Evolutionary conservation across 2,888 invertebrate species (phyloP).

Genomic region (Abscondita cerata): DNA sequence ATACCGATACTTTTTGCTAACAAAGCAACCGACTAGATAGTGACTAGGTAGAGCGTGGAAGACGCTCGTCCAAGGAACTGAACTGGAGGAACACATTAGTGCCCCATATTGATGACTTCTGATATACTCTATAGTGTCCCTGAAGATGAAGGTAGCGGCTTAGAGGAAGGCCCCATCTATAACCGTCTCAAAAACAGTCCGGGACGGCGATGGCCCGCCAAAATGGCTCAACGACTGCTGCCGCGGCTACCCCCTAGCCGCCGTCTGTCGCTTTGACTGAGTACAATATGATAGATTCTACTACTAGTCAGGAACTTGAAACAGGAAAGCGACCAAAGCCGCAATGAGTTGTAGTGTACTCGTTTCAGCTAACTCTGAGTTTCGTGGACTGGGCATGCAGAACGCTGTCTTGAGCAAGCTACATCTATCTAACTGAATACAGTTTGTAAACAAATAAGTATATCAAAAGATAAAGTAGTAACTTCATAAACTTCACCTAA

Average conservation of each 20-base stretch:
- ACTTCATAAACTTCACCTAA: slow-evolving; percentile 62
- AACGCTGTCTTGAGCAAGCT: slow-evolving; percentile 60
- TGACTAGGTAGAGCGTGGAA: slow-evolving; percentile 46
- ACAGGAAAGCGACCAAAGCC: slow-evolving; percentile 53
- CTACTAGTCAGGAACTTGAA: slow-evolving; percentile 59
- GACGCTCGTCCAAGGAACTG: slow-evolving; percentile 46
- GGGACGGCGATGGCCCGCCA: slow-evolving; percentile 32
- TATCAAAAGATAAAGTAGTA: slow-evolving; percentile 62
- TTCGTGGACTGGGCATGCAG: slow-evolving; percentile 57
- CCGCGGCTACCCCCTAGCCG: slow-evolving; percentile 42
- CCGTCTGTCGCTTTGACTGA: slow-evolving; percentile 44
- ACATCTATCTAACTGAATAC: slow-evolving; percentile 59
- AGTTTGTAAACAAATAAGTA: slow-evolving; percentile 57
- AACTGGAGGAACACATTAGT: slow-evolving; percentile 39
- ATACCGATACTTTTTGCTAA: slow-evolving; percentile 38
- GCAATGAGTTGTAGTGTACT: slow-evolving; percentile 54
- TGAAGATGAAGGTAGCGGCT: slow-evolving; percentile 38
- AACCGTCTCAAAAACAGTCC: slow-evolving; percentile 46
- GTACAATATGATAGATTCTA: slow-evolving; percentile 47
- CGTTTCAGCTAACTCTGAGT: slow-evolving; percentile 60
- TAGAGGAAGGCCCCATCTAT: slow-evolving; percentile 50
- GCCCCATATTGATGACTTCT: slow-evolving; percentile 33
- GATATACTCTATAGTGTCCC: slow-evolving; percentile 40
- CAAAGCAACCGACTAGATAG: slow-evolving; percentile 33
- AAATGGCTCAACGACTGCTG: slow-evolving; percentile 28